Evolutionary conservation across 37 sponge, comb jelly and placozoan species (phyloP), one percentile per base, ranked within the genome.

Genomic region (Beroe ovata): DNA sequence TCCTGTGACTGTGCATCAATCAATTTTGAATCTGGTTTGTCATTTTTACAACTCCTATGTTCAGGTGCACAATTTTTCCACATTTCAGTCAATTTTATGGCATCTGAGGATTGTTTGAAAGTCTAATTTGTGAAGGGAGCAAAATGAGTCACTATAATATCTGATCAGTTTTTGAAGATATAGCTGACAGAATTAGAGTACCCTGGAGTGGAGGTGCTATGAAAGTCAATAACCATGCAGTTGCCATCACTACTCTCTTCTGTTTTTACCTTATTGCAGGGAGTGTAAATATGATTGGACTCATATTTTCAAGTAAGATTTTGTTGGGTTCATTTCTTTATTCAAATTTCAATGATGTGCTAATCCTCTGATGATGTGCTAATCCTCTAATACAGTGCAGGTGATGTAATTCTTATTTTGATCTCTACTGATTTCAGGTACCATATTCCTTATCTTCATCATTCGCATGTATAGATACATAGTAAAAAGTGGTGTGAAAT

Each of bases 151-250:
- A 19, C 59, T 18, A 42, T 39, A 32, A 28, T 40, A n/a, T n/a
- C n/a, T n/a, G n/a, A 16, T 42, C 84, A 40, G 84, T 39, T 40
- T 77, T 77, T 32, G 47, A 77, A 42, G 84, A 77, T 16, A 77
- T 77, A 40, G 18, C 84, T 40, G 84, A 77, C 28, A 30, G 84
- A n/a, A 42, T 77, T 40, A 11, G 84, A 26, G 28, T 77, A 11
- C 84, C 84, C 21, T 77, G 84, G 84, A 4, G 18, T 77, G 84
- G 84, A 1, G 84, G 84, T 21, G 84, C 84, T n/a, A 77, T 77
- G 84, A 77, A 77, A 77, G 84, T 77, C 47, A 40, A 77, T 25
- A 77, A 77, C 54, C 84, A 77, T 42, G 84, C 54, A 39, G 84
- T 77, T 20, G 42, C 84, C 6, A 35, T 77, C 6, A 77, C 84